These are phyloP conservation scores for Rhogogaster chlorosoma DNA, from an alignment of 2,888 invertebrate genomes.

Conservation along the genomic window DNA sequence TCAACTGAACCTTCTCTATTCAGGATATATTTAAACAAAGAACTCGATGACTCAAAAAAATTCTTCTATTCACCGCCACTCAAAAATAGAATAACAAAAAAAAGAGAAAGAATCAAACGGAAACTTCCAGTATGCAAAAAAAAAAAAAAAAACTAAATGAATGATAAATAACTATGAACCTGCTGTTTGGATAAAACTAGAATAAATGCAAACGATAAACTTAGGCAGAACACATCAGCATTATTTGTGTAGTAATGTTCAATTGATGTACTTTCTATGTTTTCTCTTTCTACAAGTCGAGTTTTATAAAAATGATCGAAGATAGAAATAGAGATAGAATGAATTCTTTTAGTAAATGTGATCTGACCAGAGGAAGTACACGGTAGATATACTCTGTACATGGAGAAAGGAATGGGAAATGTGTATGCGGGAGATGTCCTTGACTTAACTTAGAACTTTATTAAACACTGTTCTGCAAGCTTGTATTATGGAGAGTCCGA, in stretches of 20 bases:
- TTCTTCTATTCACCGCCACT: not conserved
- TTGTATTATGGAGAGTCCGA: conserved; percentile 21
- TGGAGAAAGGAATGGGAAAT: conserved; percentile 35
- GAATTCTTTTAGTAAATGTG: not conserved
- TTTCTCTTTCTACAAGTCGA: not conserved
- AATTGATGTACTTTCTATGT: not conserved
- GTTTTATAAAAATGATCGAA: conserved; percentile 1
- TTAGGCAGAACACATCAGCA: not conserved
- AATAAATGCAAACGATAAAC: not conserved
- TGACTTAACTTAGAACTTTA: conserved; percentile 51
- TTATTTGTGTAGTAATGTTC: conserved; percentile 1
- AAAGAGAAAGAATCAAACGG: not conserved
- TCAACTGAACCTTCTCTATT: not conserved
- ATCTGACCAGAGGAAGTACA: conserved; percentile 11
- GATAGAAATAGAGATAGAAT: not conserved
- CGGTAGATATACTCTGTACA: conserved; percentile 23
- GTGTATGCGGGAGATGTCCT: conserved; percentile 49
- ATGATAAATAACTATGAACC: not conserved
- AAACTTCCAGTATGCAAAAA: not conserved
- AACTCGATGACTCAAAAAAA: not conserved
- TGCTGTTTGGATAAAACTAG: not conserved
- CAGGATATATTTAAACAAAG: not conserved
- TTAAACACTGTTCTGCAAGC: conserved; percentile 37
- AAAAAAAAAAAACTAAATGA: not conserved
- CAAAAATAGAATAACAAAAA: not conserved